Conservation (phyloP, 2,113 vertebrate species). For the Abramis brama region DNA sequence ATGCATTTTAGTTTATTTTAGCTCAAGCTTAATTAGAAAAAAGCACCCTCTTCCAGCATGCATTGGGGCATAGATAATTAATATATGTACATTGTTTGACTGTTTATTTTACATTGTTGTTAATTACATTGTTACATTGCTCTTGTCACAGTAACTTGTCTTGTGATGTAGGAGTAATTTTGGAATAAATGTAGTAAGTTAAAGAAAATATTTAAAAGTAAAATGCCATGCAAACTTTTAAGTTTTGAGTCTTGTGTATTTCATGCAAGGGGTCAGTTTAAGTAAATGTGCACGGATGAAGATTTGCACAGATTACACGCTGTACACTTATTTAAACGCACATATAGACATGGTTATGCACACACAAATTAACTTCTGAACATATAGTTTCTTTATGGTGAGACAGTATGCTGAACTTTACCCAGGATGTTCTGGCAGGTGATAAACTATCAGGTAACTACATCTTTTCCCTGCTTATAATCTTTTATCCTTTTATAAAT, state of each 20-base stretch:
- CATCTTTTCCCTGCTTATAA: not conserved
- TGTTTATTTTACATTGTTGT: too few species aligned
- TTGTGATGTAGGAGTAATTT: too few species aligned
- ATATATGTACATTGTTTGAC: too few species aligned
- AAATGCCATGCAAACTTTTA: not conserved
- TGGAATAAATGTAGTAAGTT: too few species aligned
- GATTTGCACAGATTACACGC: not conserved
- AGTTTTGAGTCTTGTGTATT: not conserved
- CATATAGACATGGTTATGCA: not conserved
- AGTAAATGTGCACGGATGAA: not conserved
- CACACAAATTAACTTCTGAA: not conserved
- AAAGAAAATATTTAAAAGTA: not conserved
- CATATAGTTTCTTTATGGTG: not conserved
- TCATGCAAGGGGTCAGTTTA: not conserved
- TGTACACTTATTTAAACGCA: not conserved
- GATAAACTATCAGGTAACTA: conserved; percentile 11
- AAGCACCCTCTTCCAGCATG: too few species aligned
- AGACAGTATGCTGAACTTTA: conserved; percentile 12
- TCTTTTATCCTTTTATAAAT: conserved; percentile 3
- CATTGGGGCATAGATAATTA: too few species aligned
- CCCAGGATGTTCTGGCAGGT: not conserved
- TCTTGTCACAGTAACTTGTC: too few species aligned
- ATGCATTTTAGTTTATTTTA: too few species aligned
- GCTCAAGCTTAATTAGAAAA: too few species aligned
- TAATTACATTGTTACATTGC: too few species aligned